A percentile compares a stretch with the other conserved stretches of the same genome.
Conservation (phyloP, 1,140 invertebrate species). For the Drosophila athabasca region DNA sequence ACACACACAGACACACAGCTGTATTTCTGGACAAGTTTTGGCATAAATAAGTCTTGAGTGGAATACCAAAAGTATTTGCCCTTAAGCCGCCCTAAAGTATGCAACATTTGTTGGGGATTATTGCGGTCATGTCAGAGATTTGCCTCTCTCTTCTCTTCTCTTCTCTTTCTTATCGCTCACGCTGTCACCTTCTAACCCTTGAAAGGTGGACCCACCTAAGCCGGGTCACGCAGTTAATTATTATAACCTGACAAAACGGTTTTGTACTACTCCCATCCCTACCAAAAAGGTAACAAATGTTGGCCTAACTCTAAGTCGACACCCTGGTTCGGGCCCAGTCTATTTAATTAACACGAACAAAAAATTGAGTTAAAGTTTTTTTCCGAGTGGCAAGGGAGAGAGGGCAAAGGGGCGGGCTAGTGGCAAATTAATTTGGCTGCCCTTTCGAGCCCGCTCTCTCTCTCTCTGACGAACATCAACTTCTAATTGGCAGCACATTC, state of each 20-base stretch:
- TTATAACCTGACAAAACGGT: slow-evolving; percentile 67
- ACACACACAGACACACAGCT: not conserved
- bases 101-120: slow-evolving; percentile 46
- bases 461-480: slow-evolving; percentile 64
- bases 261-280: slow-evolving; percentile 41
- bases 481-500: slow-evolving; percentile 80
- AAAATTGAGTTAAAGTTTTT: slow-evolving; percentile 68
- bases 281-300: slow-evolving; percentile 54
- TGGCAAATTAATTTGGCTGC: slow-evolving; percentile 68
- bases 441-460: slow-evolving; percentile 29
- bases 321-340: slow-evolving; percentile 19
- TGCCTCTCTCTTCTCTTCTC: slow-evolving; percentile 12
- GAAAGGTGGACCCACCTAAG: slow-evolving; percentile 1
- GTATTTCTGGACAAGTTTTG: slow-evolving; percentile 30
- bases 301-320: slow-evolving; percentile 19
- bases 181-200: slow-evolving; percentile 23
- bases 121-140: slow-evolving; percentile 48
- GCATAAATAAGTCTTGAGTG: not conserved
- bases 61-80: slow-evolving; percentile 8
- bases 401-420: not conserved
- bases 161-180: not conserved
- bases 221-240: slow-evolving; percentile 66
- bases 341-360: slow-evolving; percentile 73
- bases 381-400: not conserved
- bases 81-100: slow-evolving; percentile 22